Conservation (phyloP, 2,113 vertebrate species). For the Calyptommatus sinebrachiatus region DNA sequence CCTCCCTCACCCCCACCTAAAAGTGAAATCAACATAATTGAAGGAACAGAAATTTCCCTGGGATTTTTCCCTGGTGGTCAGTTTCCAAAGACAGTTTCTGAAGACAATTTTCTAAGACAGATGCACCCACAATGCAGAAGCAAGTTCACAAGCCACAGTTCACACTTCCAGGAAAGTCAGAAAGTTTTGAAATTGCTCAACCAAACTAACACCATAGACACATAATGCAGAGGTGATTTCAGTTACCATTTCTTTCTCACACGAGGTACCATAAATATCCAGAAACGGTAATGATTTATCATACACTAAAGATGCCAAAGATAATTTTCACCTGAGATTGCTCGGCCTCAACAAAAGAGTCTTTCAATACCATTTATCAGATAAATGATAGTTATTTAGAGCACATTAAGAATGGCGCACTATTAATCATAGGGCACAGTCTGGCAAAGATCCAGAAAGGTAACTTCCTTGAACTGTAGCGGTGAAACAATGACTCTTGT, state of each 20-base stretch:
- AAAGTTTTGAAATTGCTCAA: neutral
- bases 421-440: neutral
- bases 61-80: neutral
- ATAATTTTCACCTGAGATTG: neutral
- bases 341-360: neutral
- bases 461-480: neutral
- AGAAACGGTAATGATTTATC: neutral
- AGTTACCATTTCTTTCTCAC: neutral
- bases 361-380: neutral
- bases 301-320: neutral
- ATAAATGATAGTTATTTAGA: neutral
- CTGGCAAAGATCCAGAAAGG: neutral
- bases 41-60: neutral
- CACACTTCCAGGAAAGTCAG: neutral
- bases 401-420: neutral
- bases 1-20: neutral
- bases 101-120: neutral
- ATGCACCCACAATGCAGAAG: neutral
- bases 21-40: slow-evolving; percentile 15
- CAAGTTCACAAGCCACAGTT: neutral
- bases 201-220: neutral
- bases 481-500: neutral
- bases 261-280: neutral
- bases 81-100: neutral
- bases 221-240: neutral